Conservation (phyloP, 2,113 vertebrate species). For the Mellivora capensis region DNA sequence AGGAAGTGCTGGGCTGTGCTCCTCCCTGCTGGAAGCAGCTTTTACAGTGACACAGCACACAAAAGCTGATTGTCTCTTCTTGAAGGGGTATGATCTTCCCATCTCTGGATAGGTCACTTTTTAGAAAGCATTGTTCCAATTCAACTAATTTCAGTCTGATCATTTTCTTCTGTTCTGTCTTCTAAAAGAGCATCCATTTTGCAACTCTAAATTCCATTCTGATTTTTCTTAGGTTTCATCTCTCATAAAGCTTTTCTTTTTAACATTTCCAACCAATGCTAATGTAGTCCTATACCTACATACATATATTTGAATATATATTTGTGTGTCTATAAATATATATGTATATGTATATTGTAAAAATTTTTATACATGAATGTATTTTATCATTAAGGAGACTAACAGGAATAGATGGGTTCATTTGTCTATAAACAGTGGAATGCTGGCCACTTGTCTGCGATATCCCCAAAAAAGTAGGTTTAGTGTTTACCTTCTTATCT, state of each 20-base stretch:
- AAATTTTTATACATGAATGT: neutral
- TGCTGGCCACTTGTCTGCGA: neutral
- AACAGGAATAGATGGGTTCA: neutral
- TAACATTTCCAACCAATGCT: neutral
- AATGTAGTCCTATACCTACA: neutral
- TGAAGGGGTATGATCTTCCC: constrained; percentile 79
- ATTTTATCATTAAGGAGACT: neutral
- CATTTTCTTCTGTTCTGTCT: constrained; percentile 75
- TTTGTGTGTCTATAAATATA: neutral
- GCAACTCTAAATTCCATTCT: constrained; percentile 42
- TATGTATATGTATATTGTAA: neutral
- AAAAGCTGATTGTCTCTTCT: constrained; percentile 79
- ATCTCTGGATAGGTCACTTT: constrained; percentile 79
- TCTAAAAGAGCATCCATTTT: constrained; percentile 69
- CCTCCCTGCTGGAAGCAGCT: constrained; percentile 79
- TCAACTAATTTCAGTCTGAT: constrained; percentile 80
- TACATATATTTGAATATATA: neutral
- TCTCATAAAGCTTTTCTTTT: neutral
- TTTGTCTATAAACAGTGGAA: neutral
- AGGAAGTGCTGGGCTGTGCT: constrained; percentile 60
- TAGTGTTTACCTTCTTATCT: neutral
- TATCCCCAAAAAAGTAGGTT: neutral
- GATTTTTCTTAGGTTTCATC: constrained; percentile 23
- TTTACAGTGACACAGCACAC: constrained; percentile 69
- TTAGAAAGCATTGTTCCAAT: constrained; percentile 80